These are phyloP conservation scores for Hipparchia semele DNA, from an alignment of 2,888 invertebrate species.

Conservation along the genomic window DNA sequence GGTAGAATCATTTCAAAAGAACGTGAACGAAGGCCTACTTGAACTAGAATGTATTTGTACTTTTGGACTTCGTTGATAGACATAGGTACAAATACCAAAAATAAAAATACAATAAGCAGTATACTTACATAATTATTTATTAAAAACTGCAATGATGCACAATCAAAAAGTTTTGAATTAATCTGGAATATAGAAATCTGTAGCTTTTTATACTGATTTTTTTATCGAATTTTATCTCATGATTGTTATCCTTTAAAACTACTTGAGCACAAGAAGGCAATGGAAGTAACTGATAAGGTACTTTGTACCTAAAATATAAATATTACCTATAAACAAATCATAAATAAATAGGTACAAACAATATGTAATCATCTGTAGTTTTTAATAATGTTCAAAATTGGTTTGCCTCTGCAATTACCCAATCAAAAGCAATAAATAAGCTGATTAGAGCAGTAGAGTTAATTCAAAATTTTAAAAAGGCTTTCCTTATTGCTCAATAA, in stretches of 20 bases:
- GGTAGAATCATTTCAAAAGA: too few species aligned
- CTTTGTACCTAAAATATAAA: background rate
- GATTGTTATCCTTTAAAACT: constrained; percentile 18
- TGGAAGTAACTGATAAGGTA: constrained; percentile 5
- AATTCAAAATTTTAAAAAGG: background rate
- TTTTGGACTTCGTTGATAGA: too few species aligned
- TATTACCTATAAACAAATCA: background rate
- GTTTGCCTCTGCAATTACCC: background rate
- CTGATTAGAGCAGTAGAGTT: background rate
- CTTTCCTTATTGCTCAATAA: too few species aligned
- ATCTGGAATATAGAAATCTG: constrained; percentile 18
- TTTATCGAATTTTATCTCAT: constrained; percentile 30
- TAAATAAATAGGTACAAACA: background rate
- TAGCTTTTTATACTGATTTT: constrained; percentile 28
- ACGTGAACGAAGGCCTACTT: too few species aligned
- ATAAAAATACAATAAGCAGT: background rate
- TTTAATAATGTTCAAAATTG: too few species aligned
- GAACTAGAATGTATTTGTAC: too few species aligned
- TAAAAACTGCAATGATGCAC: background rate
- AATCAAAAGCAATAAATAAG: background rate
- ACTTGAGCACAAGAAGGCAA: constrained; percentile 4
- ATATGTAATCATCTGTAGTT: too few species aligned
- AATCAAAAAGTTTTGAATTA: constrained; percentile 7
- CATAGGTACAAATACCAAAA: background rate
- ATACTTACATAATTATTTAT: constrained; percentile 12